Evolutionary conservation across 2,113 vertebrate genomes (phyloP), one percentile per base, ranked within the genome.

Genomic region (Gadus chalcogrammus): DNA sequence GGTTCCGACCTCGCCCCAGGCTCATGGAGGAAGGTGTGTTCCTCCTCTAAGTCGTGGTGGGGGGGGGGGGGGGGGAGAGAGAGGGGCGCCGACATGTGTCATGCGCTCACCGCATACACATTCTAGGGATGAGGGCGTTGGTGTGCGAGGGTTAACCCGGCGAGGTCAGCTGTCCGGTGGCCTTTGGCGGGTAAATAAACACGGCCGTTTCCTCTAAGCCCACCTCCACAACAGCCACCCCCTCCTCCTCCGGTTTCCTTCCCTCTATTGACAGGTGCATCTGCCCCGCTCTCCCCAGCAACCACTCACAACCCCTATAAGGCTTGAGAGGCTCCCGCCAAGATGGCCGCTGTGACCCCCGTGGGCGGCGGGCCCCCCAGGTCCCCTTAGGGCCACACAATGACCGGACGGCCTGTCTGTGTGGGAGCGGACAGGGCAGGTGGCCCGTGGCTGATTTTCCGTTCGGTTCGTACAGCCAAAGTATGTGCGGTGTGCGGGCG

Each of bases 191-290:
- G 75, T 84, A 81, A 83, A 87, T 82, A 87, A 85, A 85, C n/a
- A 18, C 63, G 9, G 68, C 75, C 31, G 64, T 81, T 85, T 88
- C 81, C 81, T 89, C 87, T 83, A 82, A 85, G 83, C 61, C 66
- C 64, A 61, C 81, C 78, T 71, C 73, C 72, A 77, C 73, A 35
- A 35, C 31, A 35, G 31, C 22, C 8, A 61, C 67, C n/a, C 65
- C 72, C 76, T 60, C 69, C 56, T 38, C 71, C 76, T 81, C 70
- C 79, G 73, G 82, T 88, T 89, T 87, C 82, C 83, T 85, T 85
- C 81, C 74, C 75, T 73, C 78, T 83, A 88, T 85, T 92, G 89
- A 89, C 90, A 91, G 85, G 90, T 93, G 90, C 88, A 91, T 87
- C 82, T 91, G 81, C 85, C 80, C 74, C 35, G 70, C 69, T 48